A percentile compares a stretch with the other conserved stretches of the same genome.
Conservation (phyloP, 2,113 vertebrate genomes). For the Alligator mississippiensis region DNA sequence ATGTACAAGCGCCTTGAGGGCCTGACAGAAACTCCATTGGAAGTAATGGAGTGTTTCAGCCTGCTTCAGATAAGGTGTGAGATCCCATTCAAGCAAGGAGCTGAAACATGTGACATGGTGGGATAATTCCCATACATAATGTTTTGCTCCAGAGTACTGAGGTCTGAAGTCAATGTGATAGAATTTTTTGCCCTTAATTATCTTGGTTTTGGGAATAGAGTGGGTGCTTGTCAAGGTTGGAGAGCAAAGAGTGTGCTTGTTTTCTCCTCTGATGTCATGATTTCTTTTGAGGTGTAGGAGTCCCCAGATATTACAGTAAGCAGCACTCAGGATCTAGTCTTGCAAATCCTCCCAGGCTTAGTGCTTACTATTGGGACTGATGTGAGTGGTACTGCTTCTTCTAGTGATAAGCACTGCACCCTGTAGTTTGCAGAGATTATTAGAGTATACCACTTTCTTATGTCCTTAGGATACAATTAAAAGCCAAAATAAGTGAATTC, state of each 20-base stretch:
- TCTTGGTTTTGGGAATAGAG: neutral
- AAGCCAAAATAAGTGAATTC: neutral
- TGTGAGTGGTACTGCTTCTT: neutral
- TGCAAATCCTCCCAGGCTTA: neutral
- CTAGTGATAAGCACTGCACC: neutral
- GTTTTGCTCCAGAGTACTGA: fast-evolving
- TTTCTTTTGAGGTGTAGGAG: neutral
- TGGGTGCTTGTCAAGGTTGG: neutral
- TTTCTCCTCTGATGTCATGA: neutral
- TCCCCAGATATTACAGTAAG: neutral
- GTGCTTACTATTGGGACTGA: fast-evolving
- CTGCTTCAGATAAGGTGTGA: neutral
- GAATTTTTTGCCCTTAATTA: neutral
- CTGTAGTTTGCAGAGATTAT: neutral
- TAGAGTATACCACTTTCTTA: neutral
- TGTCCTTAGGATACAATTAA: constrained; percentile 24
- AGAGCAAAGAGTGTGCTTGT: neutral
- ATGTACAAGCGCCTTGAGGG: neutral
- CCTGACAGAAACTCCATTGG: neutral
- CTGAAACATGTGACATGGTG: neutral
- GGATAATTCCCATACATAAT: fast-evolving
- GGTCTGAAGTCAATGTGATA: neutral
- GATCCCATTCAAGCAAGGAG: neutral
- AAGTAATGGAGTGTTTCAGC: neutral
- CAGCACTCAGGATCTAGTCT: neutral